These are phyloP conservation scores for Kryphioiulus occultus DNA, from an alignment of 2,888 invertebrate genomes.

Conservation along the genomic window DNA sequence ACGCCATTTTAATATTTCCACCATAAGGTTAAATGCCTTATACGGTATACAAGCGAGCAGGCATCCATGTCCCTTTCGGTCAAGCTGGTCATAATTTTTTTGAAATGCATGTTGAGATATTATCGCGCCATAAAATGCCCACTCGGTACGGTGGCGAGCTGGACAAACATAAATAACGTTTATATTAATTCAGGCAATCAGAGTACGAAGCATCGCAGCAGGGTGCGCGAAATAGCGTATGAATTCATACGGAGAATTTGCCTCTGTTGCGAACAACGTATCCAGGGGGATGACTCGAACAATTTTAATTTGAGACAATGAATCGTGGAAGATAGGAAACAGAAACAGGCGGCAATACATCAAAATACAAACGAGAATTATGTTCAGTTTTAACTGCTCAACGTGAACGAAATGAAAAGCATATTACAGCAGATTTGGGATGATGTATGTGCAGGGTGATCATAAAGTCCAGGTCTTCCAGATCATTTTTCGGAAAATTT, in stretches of 20 bases:
- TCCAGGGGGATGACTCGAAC: neutral
- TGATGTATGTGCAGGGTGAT: too few species aligned
- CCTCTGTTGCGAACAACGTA: neutral
- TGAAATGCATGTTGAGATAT: neutral
- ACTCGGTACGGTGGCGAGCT: neutral
- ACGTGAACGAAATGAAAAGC: neutral
- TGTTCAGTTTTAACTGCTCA: neutral
- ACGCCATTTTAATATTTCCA: neutral
- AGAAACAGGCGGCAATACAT: neutral
- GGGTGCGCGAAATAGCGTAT: neutral
- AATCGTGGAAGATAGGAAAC: conserved; percentile 7
- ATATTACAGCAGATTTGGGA: too few species aligned
- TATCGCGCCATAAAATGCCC: neutral
- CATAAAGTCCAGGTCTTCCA: too few species aligned
- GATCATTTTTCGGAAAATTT: too few species aligned
- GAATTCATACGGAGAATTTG: conserved; percentile 32
- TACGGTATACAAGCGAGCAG: neutral
- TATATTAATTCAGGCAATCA: conserved; percentile 33
- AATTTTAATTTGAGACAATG: conserved; percentile 29
- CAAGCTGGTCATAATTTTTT: neutral
- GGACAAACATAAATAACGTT: conserved; percentile 31
- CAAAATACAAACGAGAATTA: neutral
- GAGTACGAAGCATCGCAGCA: neutral
- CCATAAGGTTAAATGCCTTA: neutral
- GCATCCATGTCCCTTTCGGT: neutral